Evolutionary conservation across 2,888 invertebrate species (phyloP), one percentile per base, ranked within the genome.

Genomic region (Philonicus albiceps): DNA sequence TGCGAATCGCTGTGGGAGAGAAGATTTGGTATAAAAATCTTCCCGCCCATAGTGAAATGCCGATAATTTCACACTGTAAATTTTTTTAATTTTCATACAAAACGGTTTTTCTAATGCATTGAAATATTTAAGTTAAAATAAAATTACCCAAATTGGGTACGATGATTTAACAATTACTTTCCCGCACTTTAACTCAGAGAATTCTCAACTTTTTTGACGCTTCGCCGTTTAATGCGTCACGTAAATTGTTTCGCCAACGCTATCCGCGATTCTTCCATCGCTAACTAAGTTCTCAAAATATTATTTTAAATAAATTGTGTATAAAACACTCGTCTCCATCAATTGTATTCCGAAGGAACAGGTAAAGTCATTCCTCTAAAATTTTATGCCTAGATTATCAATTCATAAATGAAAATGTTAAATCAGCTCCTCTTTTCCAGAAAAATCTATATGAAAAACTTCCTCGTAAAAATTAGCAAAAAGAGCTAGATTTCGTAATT

Each of bases 141-240:
- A 83, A 83, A 83, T 83, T 83, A 83, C 81, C 81, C 81, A 19
- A 80, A 22, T 64, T 16, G 64, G 81, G 81, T 83, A 83, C 64
- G 34, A 55, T 13, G 31, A 83, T 43, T 34, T 30, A 37, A 55
- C 19, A 37, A 34, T 11, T 64, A 22, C 43, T 64, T 55, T 19
- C 16, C 37, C 37, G 55, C 22, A 22, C 43, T 34, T 64, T 22
- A 34, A 83, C 30, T 27, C 37, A 55, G 22, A 11, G 11, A 64
- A 83, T 81, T 64, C n/a, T 19, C 8, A 53, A 13, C 27, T 64
- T 19, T 34, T 64, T 83, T 64, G 64, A 83, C 81, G 64, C 64
- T 27, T 11, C 27, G 64, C 11, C 11, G 19, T 11, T 27, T 64
- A 27, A 83, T 13, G 37, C 55, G 31, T 78, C 43, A n/a, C 30